phyloP scores from a whole-genome alignment of 1,140 invertebrate species.

The Lanistes nyassanus region DNA sequence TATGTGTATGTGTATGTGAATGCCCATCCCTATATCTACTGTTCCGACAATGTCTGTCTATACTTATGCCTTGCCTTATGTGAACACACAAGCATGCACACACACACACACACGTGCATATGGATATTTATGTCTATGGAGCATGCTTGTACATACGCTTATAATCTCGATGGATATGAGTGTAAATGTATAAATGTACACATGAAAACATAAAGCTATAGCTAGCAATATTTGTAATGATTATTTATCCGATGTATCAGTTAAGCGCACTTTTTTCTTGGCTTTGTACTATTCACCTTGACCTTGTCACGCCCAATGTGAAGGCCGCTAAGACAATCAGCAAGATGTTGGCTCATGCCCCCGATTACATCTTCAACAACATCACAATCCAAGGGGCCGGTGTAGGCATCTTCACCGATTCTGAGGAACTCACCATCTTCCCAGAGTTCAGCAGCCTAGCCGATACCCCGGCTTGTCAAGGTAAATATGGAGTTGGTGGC shows the following conservation, averaged over 20 bases:
- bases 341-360: not conserved
- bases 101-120: not conserved
- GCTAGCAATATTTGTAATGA: not conserved
- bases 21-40: not conserved
- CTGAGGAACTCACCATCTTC: constrained; percentile 18
- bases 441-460: not conserved
- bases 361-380: not conserved
- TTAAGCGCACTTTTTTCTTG: not conserved
- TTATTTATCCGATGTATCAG: not conserved
- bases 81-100: not conserved
- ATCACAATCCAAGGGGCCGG: not conserved
- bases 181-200: too few relatives aligned
- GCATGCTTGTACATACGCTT: not conserved
- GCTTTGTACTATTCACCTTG: not conserved
- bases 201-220: too few relatives aligned
- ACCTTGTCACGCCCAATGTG: too few relatives aligned
- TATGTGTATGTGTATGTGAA: not conserved
- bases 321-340: constrained; percentile 15
- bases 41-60: not conserved
- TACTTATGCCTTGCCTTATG: not conserved
- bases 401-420: constrained; percentile 13
- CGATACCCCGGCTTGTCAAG: constrained; percentile 5
- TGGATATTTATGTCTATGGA: not conserved
- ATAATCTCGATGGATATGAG: too few relatives aligned
- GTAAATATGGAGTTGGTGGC: too few relatives aligned